These are phyloP conservation scores for Carassius carassius DNA, from an alignment of 2,113 vertebrate species.

Conservation along the genomic window DNA sequence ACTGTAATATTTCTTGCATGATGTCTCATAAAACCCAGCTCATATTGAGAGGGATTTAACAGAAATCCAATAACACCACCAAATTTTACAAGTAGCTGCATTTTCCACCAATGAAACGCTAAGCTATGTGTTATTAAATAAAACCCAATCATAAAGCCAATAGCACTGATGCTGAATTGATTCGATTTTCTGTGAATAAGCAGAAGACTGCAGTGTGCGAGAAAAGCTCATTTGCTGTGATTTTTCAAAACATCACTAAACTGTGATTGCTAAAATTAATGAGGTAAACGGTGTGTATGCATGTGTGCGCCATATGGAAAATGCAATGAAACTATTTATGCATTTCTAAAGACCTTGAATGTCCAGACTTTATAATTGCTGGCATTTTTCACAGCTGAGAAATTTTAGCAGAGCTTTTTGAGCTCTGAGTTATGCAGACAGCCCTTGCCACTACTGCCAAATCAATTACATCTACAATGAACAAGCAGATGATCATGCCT, in stretches of 20 bases:
- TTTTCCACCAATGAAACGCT: conserved; percentile 45
- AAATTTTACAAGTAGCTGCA: conserved; percentile 32
- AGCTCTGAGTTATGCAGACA: neutral
- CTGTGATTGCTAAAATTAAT: neutral
- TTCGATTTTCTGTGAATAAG: conserved; percentile 6
- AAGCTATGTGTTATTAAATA: conserved; percentile 28
- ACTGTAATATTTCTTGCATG: conserved; percentile 37
- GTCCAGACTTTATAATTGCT: conserved; percentile 1
- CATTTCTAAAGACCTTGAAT: neutral
- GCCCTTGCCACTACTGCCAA: neutral
- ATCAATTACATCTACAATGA: neutral
- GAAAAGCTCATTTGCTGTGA: neutral
- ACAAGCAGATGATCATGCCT: neutral
- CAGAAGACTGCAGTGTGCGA: neutral
- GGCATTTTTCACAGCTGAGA: neutral
- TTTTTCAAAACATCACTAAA: conserved; percentile 7
- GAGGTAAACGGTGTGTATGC: neutral
- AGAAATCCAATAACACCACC: conserved; percentile 44
- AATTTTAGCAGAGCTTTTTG: neutral
- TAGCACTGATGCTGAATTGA: conserved; percentile 5
- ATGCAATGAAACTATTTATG: neutral
- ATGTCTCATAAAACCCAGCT: conserved; percentile 43
- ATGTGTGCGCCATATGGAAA: neutral
- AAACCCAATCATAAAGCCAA: conserved; percentile 20
- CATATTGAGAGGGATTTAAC: conserved; percentile 32